phyloP scores from a whole-genome alignment of 2,888 invertebrate genomes.

The Masnerella sp. region DNA sequence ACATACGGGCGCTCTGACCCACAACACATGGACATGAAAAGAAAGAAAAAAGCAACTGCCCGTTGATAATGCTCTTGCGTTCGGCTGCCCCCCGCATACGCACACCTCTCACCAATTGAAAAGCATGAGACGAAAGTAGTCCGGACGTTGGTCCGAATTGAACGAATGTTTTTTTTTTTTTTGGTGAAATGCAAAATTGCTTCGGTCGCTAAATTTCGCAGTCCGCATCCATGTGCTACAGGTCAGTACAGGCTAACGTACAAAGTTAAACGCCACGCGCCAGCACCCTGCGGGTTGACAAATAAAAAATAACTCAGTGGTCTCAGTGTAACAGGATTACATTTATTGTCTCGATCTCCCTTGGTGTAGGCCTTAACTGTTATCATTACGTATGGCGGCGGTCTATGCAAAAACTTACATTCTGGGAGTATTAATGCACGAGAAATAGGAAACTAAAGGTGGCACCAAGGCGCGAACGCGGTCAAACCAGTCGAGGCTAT shows the following conservation, averaged over 20 bases:
- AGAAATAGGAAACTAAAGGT: conserved; percentile 15
- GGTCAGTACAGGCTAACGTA: conserved; percentile 78
- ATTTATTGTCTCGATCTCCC: conserved; percentile 78
- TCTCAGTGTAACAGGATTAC: conserved; percentile 78
- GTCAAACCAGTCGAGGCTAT: conserved; percentile 10
- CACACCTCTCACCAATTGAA: conserved; percentile 72
- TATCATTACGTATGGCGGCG: conserved; percentile 64
- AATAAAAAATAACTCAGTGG: conserved; percentile 76
- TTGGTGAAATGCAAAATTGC: too few relatives aligned
- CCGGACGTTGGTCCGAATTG: too few relatives aligned
- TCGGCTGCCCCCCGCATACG: conserved; percentile 72
- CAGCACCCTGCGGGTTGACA: conserved; percentile 76
- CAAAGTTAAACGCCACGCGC: conserved; percentile 74
- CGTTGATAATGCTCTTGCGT: conserved; percentile 50
- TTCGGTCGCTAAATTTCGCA: conserved; percentile 65
- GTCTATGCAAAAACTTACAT: conserved; percentile 68
- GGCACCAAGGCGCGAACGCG: conserved; percentile 28
- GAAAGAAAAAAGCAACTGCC: conserved; percentile 53
- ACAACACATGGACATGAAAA: conserved; percentile 77
- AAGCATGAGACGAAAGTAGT: conserved; percentile 47
- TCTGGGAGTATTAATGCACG: conserved; percentile 63
- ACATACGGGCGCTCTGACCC: conserved; percentile 77
- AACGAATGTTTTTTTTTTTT: conserved; percentile 3
- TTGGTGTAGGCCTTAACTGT: conserved; percentile 68
- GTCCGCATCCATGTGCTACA: conserved; percentile 78